Base-by-base conservation (phyloP, 2,113 vertebrate species). In the Lepisosteus oculatus region DNA sequence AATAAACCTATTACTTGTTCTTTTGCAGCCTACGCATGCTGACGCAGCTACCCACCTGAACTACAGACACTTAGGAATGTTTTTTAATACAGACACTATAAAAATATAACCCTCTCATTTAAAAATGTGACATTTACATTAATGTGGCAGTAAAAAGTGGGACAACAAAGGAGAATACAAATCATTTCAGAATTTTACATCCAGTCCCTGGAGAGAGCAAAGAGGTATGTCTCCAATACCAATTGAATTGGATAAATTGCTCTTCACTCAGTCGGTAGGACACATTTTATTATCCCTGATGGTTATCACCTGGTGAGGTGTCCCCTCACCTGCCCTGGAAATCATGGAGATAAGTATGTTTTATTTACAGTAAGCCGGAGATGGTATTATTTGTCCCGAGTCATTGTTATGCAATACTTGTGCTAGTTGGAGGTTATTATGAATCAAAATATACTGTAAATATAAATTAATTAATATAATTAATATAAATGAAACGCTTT, bases 221-320 rank as follows among this genome's bases (percentile, higher is more conserved):
- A 62, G 67, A 73, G 72, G 51, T 47, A 1, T 0, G 7, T 74
- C 67, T 56, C 69, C 67, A 65, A 41, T 65, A 43, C 61, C 57
- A 44, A 15, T 69, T 14, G 72, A 76, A 71, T 17, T 69, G 74
- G 67, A 69, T 74, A 74, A 76, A 79, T 76, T 69, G 72, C 68
- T 61, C 67, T 66, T 43, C 4, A 74, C 76, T 42, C 68, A 65
- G 80, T 77, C 45, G 62, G 70, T 6, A 3, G 81, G 77, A 79
- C 70, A 47, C 69, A 72, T 76, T 85, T 86, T 84, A 90, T 73
- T 74, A 56, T 74, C 55, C 67, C 76, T 77, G 9, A 61, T 76
- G 83, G 85, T 85, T 72, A 80, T 47, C 67, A 74, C 14, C 43
- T 67, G 65, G 14, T 70, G 78, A 7, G 69, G 14, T 5, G 15